Percentiles rank a stretch among this genome's conserved stretches.
Conservation (phyloP, 2,113 vertebrate species). For the Drymodes brunneopygia region DNA sequence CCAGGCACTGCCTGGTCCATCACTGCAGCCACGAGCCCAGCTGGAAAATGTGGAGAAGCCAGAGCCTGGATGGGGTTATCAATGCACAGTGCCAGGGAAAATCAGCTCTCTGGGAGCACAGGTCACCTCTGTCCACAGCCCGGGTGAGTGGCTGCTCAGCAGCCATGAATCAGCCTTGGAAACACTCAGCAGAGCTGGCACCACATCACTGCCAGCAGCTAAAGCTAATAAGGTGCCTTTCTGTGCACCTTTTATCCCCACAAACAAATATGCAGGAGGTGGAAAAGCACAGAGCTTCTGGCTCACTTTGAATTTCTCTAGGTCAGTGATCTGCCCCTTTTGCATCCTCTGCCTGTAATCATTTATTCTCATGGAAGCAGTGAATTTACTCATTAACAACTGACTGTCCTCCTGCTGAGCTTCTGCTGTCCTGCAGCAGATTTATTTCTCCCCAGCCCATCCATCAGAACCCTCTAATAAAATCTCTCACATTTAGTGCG, state of each 20-base stretch:
- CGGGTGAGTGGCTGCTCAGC: accelerated
- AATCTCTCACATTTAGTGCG: background rate
- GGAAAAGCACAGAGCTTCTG: background rate
- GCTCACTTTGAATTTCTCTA: background rate
- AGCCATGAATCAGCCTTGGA: background rate
- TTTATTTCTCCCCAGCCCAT: background rate
- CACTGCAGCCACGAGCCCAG: background rate
- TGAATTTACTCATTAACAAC: slow-evolving; percentile 33
- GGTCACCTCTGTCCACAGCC: background rate
- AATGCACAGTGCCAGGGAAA: background rate
- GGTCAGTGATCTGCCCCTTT: background rate
- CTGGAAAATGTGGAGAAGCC: background rate
- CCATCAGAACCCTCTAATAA: background rate
- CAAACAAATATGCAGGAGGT: background rate
- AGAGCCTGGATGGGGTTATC: background rate
- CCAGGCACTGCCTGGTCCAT: no score
- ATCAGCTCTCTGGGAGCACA: background rate
- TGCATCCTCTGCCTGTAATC: background rate
- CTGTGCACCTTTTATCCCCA: background rate
- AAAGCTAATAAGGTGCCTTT: background rate
- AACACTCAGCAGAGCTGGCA: accelerated
- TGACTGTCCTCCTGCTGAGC: background rate
- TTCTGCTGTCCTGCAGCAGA: background rate
- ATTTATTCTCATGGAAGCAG: background rate
- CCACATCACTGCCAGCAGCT: background rate